Base-by-base conservation (phyloP, 2,113 vertebrate genomes). In the Poeciliopsis occidentalis region DNA sequence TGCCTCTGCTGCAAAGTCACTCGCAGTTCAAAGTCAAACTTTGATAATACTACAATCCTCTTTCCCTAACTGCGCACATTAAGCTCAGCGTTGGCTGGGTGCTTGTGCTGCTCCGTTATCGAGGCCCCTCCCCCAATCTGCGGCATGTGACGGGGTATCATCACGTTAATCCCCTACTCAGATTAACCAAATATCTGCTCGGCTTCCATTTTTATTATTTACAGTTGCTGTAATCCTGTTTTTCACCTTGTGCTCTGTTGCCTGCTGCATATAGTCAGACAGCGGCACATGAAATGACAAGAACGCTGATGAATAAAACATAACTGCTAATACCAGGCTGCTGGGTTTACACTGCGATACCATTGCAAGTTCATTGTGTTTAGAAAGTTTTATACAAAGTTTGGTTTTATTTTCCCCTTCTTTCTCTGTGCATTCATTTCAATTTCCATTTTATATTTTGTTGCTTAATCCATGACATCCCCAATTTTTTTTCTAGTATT, bases 191-290 rank as follows among this genome's bases (percentile, higher is more conserved):
- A 85, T 86, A 86, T 90, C 86, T 88, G 76, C 81, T 83, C 76
- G 71, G 89, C 81, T 83, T 88, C 78, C 65, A 61, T 81, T 88
- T 57, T 88, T 83, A 82, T 90, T 91, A 90, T 92, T 92, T 92
- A 91, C 87, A 86, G 87, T 89, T 67, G 72, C 83, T 83, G 86
- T 92, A 93, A 93, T 93, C 92, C 87, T 89, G 84, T 89, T 92
- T 91, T 91, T 84, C 81, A 90, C 84, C 71, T 82, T 80, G 69
- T 54, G 76, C 82, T 82, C 73, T 60, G 78, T 78, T n/a, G 81
- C 74, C 75, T 34, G 65, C 32, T 72, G 17, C 72, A 67, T 22
- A 69, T 76, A 78, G 81, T 47, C 70, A 44, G 73, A 19, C 54
- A 84, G 77, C 67, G 31, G 84, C n/a, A 32, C 44, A 77, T 67